phyloP scores from a whole-genome alignment of 2,888 invertebrate species.

The Leptura quadrifasciata region DNA sequence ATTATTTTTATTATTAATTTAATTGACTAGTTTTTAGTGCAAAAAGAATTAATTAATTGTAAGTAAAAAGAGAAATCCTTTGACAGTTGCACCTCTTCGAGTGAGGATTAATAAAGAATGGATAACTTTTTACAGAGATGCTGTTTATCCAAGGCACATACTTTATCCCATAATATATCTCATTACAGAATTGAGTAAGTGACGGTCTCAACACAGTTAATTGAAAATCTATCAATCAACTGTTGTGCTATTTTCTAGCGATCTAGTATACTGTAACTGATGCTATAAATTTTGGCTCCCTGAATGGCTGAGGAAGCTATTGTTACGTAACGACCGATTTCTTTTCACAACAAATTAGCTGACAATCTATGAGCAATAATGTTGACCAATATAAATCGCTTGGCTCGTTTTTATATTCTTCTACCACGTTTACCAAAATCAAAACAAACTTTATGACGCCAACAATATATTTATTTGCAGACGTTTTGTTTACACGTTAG shows the following conservation, averaged over 20 bases:
- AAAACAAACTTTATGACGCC: constrained; percentile 28
- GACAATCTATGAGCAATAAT: constrained; percentile 34
- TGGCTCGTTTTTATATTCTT: constrained; percentile 19
- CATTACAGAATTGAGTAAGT: background rate
- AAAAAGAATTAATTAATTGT: too few relatives aligned
- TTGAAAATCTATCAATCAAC: background rate
- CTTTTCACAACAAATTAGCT: constrained; percentile 25
- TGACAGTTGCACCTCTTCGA: too few relatives aligned
- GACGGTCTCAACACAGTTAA: background rate
- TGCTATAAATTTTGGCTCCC: background rate
- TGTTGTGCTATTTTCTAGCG: background rate
- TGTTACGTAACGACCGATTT: constrained; percentile 14
- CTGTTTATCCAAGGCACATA: too few relatives aligned
- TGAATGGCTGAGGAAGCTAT: constrained; percentile 10
- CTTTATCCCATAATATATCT: too few relatives aligned
- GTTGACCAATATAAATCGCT: constrained; percentile 27
- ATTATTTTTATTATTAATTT: too few relatives aligned
- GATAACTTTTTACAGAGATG: too few relatives aligned
- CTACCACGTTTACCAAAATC: constrained; percentile 3
- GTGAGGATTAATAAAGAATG: too few relatives aligned
- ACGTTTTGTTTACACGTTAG: background rate
- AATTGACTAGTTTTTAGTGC: too few relatives aligned
- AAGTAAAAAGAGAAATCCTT: too few relatives aligned
- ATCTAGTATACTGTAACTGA: background rate
- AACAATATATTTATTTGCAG: constrained; percentile 10